Percentiles rank a stretch among this genome's conserved stretches.
These are phyloP conservation scores for Heptranchias perlo DNA, from an alignment of 2,113 vertebrate genomes.

Conservation along the genomic window DNA sequence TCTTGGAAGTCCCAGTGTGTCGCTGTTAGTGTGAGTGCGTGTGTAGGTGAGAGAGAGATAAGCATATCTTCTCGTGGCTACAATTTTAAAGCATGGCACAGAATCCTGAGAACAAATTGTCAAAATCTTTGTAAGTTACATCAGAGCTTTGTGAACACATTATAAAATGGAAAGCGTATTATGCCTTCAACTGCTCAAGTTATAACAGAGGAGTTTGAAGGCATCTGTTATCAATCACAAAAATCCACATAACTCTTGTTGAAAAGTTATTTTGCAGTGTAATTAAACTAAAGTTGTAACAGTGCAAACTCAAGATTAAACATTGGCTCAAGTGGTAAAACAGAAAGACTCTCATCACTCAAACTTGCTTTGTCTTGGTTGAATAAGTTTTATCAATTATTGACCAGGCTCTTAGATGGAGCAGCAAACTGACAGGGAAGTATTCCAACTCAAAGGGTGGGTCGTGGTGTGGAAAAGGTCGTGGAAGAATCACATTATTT, in stretches of 20 bases:
- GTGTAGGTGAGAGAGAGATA: background rate
- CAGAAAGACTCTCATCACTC: background rate
- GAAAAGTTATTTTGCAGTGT: background rate
- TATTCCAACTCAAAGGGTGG: background rate
- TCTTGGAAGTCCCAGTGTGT: background rate
- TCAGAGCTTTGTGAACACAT: background rate
- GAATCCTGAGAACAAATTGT: background rate
- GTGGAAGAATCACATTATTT: background rate
- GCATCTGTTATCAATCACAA: background rate
- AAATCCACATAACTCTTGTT: background rate
- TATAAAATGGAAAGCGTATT: background rate
- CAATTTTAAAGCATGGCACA: background rate
- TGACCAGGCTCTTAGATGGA: background rate
- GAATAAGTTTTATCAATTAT: background rate
- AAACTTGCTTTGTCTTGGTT: background rate
- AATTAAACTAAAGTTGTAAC: slow-evolving; percentile 12
- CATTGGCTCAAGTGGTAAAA: background rate
- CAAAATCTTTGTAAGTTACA: background rate
- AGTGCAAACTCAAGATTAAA: background rate
- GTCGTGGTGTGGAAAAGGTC: background rate
- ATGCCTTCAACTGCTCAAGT: background rate
- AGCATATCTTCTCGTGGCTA: too few relatives aligned
- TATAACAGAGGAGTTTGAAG: background rate
- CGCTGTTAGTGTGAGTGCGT: background rate
- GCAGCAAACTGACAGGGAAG: background rate